A percentile compares a stretch with the other conserved stretches of the same genome.
phyloP scores from a whole-genome alignment of 2,888 invertebrate species.

The Macrophya annulata region DNA sequence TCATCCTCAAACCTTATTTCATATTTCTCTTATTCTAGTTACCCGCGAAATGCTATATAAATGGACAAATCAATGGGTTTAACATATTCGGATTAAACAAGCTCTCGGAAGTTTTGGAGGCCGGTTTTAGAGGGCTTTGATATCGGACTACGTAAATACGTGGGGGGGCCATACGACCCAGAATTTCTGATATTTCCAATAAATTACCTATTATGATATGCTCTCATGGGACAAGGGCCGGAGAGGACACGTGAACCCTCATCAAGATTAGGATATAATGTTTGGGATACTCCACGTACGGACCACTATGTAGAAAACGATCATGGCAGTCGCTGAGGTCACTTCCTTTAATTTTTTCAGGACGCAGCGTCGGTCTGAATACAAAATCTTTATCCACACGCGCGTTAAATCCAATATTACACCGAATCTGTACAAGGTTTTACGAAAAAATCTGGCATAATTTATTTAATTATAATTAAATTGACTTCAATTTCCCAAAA shows the following conservation, averaged over 20 bases:
- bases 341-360: neutral
- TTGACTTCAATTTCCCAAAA: neutral
- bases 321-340: slow-evolving; percentile 36
- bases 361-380: neutral
- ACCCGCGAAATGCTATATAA: neutral
- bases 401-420: neutral
- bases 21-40: neutral
- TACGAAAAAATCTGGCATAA: neutral
- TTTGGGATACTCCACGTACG: slow-evolving; percentile 44
- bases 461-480: neutral
- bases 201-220: slow-evolving; percentile 53
- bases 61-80: neutral
- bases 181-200: slow-evolving; percentile 48
- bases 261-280: slow-evolving; percentile 53
- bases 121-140: slow-evolving; percentile 16
- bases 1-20: neutral
- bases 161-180: slow-evolving; percentile 29
- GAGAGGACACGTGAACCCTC: slow-evolving; percentile 52
- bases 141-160: slow-evolving; percentile 14
- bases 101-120: neutral
- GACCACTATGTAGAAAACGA: slow-evolving; percentile 17
- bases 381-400: slow-evolving; percentile 13
- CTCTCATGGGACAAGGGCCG: slow-evolving; percentile 32
- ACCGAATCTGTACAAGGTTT: neutral
- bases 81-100: slow-evolving; percentile 15